Percentiles rank a stretch among this genome's conserved stretches.
Conservation (phyloP, 2,797 vertebrate species). For the Epinephelus awoara region DNA sequence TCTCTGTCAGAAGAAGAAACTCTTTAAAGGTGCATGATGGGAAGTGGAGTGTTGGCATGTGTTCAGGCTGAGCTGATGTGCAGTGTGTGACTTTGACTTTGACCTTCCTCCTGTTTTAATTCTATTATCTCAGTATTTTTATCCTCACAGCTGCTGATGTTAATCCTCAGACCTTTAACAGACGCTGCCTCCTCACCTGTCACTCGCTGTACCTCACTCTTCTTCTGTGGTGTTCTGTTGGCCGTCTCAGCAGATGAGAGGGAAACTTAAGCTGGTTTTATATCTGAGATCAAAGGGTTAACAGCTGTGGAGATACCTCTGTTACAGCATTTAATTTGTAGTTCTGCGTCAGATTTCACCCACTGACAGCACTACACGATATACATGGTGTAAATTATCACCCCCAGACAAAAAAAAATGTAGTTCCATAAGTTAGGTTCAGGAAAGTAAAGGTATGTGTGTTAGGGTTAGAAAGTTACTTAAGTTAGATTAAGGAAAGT, state of each 20-base stretch:
- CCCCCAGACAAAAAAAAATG: too few relatives aligned
- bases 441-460: too few relatives aligned
- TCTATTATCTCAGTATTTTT: conserved; percentile 56
- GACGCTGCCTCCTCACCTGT: conserved; percentile 31
- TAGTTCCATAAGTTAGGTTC: too few relatives aligned
- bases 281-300: background rate
- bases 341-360: background rate
- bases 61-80: conserved; percentile 14
- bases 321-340: conserved; percentile 1
- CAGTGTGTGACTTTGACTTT: conserved; percentile 39
- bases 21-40: conserved; percentile 40
- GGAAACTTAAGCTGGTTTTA: background rate
- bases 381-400: background rate
- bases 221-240: conserved; percentile 32
- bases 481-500: too few relatives aligned
- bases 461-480: too few relatives aligned
- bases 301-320: background rate
- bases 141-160: conserved; percentile 60
- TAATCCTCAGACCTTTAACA: conserved; percentile 43
- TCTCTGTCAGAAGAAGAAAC: background rate
- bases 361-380: background rate
- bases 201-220: conserved; percentile 14
- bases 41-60: background rate
- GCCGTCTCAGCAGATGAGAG: background rate
- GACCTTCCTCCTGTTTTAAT: conserved; percentile 34